Evolutionary conservation across 2,888 invertebrate species (phyloP).

Genomic region (Aphodius granarius): DNA sequence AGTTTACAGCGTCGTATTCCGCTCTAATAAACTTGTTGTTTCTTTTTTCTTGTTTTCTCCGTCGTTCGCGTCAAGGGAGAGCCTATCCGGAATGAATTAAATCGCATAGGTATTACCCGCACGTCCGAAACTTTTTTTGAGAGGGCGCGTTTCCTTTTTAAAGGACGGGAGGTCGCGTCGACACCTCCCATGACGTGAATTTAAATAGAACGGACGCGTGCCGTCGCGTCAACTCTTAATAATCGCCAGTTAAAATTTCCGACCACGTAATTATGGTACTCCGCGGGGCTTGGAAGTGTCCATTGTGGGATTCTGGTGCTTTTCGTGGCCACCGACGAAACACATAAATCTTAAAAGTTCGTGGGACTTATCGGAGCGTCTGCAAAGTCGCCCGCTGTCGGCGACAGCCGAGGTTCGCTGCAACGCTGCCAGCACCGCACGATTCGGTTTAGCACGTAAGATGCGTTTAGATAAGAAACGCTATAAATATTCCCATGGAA

Average conservation of each 20-base stretch:
- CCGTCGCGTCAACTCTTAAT: not conserved
- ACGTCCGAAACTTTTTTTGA: not conserved
- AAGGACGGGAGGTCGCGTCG: not conserved
- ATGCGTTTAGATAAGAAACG: constrained; percentile 12
- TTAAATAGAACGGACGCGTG: not conserved
- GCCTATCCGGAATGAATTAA: not conserved
- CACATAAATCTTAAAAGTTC: constrained; percentile 9
- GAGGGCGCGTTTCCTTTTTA: not conserved
- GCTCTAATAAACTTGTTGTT: not conserved
- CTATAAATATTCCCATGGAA: constrained; percentile 9
- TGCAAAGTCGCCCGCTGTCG: not conserved
- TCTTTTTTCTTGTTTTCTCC: not conserved
- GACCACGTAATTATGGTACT: constrained; percentile 3
- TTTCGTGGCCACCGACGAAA: not conserved
- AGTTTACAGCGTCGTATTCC: not conserved
- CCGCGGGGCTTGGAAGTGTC: not conserved
- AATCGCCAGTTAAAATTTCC: not conserved
- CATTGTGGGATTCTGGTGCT: not conserved
- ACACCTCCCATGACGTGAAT: not conserved
- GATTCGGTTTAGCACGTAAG: not conserved
- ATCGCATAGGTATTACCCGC: not conserved
- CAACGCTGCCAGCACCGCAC: not conserved
- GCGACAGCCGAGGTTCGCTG: not conserved
- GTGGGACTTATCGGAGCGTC: constrained; percentile 3
- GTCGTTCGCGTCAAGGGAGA: not conserved